Evolutionary conservation across 2,888 invertebrate species (phyloP).

Genomic region (Steinernema carpocapsae): DNA sequence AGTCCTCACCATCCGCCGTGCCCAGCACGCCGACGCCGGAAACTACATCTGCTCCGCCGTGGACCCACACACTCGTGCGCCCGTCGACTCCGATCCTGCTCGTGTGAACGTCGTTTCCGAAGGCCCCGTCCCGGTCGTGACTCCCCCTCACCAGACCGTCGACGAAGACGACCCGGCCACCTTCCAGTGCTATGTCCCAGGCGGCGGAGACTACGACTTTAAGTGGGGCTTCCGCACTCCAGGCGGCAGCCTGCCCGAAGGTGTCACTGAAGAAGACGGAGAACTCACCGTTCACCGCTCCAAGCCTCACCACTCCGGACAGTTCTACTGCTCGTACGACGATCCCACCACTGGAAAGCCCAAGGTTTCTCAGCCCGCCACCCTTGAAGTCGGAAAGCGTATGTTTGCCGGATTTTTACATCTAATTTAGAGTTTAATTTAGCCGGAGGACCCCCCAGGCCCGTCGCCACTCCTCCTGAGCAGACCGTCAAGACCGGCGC

Average conservation of each 20-base stretch:
- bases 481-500: slow-evolving; percentile 56
- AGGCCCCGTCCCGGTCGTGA: slow-evolving; percentile 62
- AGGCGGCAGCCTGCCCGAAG: slow-evolving; percentile 7
- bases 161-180: slow-evolving; percentile 77
- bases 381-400: slow-evolving; percentile 38
- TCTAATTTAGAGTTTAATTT: background rate
- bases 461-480: slow-evolving; percentile 64
- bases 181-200: slow-evolving; percentile 75
- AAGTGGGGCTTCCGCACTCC: slow-evolving; percentile 25
- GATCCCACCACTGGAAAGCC: background rate
- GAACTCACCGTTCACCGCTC: slow-evolving; percentile 15
- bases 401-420: background rate
- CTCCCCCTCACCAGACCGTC: slow-evolving; percentile 76
- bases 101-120: slow-evolving; percentile 53
- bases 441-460: slow-evolving; percentile 55
- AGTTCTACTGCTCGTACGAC: slow-evolving; percentile 17
- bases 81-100: slow-evolving; percentile 61
- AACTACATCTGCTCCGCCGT: slow-evolving; percentile 65
- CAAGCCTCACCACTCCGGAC: slow-evolving; percentile 14
- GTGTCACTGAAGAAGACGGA: slow-evolving; percentile 27
- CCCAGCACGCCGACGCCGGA: slow-evolving; percentile 58
- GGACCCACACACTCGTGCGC: slow-evolving; percentile 53
- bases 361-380: slow-evolving; percentile 42
- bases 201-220: slow-evolving; percentile 5
- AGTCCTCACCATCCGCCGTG: slow-evolving; percentile 45